Conservation (phyloP, 1,140 invertebrate species). For the Phymorhynchus buccinoides region DNA sequence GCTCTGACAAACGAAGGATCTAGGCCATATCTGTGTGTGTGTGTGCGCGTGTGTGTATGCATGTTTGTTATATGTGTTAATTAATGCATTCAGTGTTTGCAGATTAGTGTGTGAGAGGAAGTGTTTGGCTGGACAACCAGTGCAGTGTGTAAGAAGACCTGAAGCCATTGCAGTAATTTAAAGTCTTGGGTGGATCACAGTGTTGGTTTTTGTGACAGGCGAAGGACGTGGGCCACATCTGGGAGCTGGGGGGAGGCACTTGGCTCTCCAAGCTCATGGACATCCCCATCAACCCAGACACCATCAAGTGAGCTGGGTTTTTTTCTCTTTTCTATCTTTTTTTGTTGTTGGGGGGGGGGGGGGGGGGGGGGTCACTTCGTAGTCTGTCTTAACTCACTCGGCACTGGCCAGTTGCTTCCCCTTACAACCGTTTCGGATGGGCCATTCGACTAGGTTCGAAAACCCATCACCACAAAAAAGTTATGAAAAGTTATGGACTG, state of each 20-base stretch:
- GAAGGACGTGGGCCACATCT: conserved; percentile 89
- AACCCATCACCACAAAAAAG: too few species aligned
- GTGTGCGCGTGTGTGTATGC: conserved; percentile 26
- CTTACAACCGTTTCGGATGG: too few species aligned
- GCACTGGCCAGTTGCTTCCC: too few species aligned
- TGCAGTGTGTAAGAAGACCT: background rate
- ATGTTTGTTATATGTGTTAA: background rate
- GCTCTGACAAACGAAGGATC: background rate
- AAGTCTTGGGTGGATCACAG: background rate
- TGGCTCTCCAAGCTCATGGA: conserved; percentile 76
- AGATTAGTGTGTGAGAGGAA: background rate
- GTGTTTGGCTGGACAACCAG: background rate
- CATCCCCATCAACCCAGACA: conserved; percentile 76
- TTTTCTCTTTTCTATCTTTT: too few species aligned
- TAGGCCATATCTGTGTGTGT: background rate
- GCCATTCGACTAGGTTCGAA: too few species aligned
- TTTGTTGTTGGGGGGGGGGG: too few species aligned
- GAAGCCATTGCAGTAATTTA: background rate
- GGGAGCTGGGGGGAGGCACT: conserved; percentile 87
- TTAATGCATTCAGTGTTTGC: background rate
- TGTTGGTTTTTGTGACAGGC: conserved; percentile 72
- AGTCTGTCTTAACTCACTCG: too few species aligned
- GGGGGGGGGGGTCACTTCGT: too few species aligned
- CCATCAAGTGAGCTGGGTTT: conserved; percentile 72
- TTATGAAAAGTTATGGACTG: too few species aligned